These are phyloP conservation scores for Chironex yamaguchii DNA, from an alignment of 30 jellyfish, hydroid and myxozoan species.

Conservation along the genomic window DNA sequence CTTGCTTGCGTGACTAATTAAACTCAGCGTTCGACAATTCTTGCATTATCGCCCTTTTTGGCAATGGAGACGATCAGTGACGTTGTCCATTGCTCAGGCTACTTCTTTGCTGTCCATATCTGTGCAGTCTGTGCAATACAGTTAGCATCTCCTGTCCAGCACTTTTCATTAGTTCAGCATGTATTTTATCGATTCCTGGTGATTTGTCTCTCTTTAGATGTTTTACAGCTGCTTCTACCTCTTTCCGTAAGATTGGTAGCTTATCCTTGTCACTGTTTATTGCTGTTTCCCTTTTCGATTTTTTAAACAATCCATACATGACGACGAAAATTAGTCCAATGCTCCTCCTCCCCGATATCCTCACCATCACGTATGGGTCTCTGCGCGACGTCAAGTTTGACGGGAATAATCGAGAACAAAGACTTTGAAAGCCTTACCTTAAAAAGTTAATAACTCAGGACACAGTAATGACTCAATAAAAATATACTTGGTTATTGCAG, in stretches of 20 bases:
- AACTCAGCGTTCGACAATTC: slow-evolving; percentile 40
- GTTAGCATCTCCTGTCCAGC: slow-evolving; percentile 1
- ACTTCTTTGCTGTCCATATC: slow-evolving; percentile 10
- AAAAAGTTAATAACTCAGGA: too few relatives aligned
- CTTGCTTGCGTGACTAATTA: slow-evolving; percentile 52
- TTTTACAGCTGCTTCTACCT: slow-evolving; percentile 36
- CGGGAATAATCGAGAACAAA: too few relatives aligned
- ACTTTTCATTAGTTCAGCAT: slow-evolving; percentile 16
- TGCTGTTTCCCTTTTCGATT: too few relatives aligned
- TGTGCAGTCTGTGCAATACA: slow-evolving; percentile 24
- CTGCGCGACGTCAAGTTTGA: too few relatives aligned
- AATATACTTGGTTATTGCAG: too few relatives aligned
- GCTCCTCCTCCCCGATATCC: too few relatives aligned
- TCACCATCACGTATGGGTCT: too few relatives aligned
- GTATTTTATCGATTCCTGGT: slow-evolving; percentile 45
- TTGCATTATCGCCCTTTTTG: slow-evolving; percentile 48
- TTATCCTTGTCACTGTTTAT: too few relatives aligned
- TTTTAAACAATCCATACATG: too few relatives aligned
- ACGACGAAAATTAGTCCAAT: too few relatives aligned
- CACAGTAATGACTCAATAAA: too few relatives aligned
- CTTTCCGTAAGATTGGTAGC: slow-evolving; percentile 27
- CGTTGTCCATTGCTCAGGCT: slow-evolving; percentile 55
- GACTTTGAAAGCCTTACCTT: too few relatives aligned
- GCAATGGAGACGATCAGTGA: slow-evolving; percentile 51
- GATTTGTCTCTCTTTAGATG: slow-evolving; percentile 34